Evolutionary conservation across 2,888 invertebrate species (phyloP).

Genomic region (Neocrepidodera transversa): DNA sequence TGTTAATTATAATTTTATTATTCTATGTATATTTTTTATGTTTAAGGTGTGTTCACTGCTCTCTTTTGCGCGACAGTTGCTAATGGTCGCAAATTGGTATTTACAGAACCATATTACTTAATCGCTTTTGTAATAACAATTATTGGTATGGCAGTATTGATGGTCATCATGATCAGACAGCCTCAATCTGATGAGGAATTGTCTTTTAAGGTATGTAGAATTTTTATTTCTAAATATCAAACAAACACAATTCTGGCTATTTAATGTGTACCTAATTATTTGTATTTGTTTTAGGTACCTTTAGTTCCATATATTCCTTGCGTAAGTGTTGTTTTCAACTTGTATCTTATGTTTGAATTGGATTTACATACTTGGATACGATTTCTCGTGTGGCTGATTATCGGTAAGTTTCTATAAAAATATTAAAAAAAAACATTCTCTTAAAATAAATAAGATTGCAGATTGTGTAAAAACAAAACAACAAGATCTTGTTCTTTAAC

Average conservation of each 20-base stretch:
- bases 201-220: constrained; percentile 71
- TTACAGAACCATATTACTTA: constrained; percentile 57
- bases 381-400: constrained; percentile 82
- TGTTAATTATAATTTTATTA: neutral
- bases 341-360: constrained; percentile 90
- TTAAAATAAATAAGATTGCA: no score
- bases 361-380: constrained; percentile 87
- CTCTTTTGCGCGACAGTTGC: constrained; percentile 63
- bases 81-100: constrained; percentile 51
- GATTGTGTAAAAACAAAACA: no score
- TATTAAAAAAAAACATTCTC: no score
- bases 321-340: constrained; percentile 84
- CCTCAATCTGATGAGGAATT: constrained; percentile 69
- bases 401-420: constrained; percentile 67
- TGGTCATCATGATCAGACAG: constrained; percentile 73
- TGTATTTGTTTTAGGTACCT: constrained; percentile 71
- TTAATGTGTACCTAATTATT: constrained; percentile 6
- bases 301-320: constrained; percentile 85
- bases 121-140: constrained; percentile 58
- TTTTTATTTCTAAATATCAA: neutral
- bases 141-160: constrained; percentile 62
- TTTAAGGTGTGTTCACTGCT: constrained; percentile 65
- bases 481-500: no score
- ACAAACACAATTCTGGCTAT: no score
- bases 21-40: constrained; percentile 7